A percentile compares a stretch with the other conserved stretches of the same genome.
These are phyloP conservation scores for Agonopterix subpropinquella DNA, from an alignment of 2,888 invertebrate species.

Conservation along the genomic window DNA sequence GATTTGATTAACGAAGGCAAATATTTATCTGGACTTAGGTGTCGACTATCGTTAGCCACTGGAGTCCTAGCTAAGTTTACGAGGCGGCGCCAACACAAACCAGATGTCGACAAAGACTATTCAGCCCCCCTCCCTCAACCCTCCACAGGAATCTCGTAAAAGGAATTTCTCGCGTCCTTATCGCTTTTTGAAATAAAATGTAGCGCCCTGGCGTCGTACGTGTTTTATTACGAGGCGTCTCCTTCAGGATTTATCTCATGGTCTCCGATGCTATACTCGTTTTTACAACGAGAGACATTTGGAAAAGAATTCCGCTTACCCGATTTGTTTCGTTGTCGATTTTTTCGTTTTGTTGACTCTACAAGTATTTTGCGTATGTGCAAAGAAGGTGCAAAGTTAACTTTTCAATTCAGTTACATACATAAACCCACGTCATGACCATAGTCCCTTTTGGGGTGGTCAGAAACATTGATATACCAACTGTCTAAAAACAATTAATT, in stretches of 20 bases:
- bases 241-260: constrained; percentile 68
- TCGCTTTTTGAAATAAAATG: constrained; percentile 74
- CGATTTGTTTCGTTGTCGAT: constrained; percentile 41
- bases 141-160: constrained; percentile 66
- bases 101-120: constrained; percentile 62
- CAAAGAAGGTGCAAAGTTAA: too few species aligned
- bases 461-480: too few species aligned
- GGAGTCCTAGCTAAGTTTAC: constrained; percentile 24
- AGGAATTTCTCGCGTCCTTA: constrained; percentile 72
- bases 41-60: constrained; percentile 9
- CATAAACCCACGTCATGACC: too few species aligned
- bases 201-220: constrained; percentile 64
- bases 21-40: neutral
- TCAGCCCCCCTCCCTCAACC: constrained; percentile 32
- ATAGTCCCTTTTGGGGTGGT: too few species aligned
- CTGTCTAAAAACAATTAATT: too few species aligned
- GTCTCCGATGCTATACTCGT: constrained; percentile 49
- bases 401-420: too few species aligned
- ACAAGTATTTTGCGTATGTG: neutral
- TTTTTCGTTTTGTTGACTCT: constrained; percentile 17
- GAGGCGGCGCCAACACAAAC: constrained; percentile 44
- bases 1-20: too few species aligned
- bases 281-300: constrained; percentile 44
- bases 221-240: constrained; percentile 70
- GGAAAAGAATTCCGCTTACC: constrained; percentile 47